Base-by-base conservation (phyloP, 2,797 vertebrate genomes). In the Pteropus rufus region DNA sequence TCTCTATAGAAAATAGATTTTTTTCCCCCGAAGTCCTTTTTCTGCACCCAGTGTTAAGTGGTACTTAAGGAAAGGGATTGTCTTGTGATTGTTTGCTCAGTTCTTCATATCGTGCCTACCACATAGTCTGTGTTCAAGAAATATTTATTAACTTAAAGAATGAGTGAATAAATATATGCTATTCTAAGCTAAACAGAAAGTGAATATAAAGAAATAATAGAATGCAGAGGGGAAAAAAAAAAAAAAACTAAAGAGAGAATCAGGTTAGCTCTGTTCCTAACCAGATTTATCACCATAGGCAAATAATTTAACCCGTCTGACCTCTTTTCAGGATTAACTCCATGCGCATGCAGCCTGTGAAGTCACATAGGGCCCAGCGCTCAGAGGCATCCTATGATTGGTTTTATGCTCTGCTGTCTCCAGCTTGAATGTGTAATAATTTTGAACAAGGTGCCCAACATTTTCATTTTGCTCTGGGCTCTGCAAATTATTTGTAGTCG, bases 71-170 rank as follows among this genome's bases (percentile, higher is more conserved):
- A 88, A 64, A 62, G 10, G 44, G 69, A 89, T 15, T 79, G n/a
- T 77, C 52, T 72, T 75, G 7, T n/a, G 87, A 64, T 44, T 82
- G 5, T 85, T 84, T 90, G 44, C 23, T 52, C 62, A 41, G 24
- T 56, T 88, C 18, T 62, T 81, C 73, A 36, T 41, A n/a, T 0
- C 49, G 46, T n/a, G 9, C 9, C 24, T 82, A 12, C 5, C n/a
- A 62, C 34, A 76, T 39, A 70, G 34, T 75, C 76, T 79, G 10
- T 60, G 58, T 36, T 91, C 60, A 93, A 88, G 58, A 91, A 94
- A 83, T 72, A 65, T 29, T 88, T 75, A 76, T 36, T 70, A 49
- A 58, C 67, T 65, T 85, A 87, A 94, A 95, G 64, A 89, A 93
- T 39, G 12, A 95, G 60, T 89, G 46, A 85, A 65, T 91, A 87